Conservation (phyloP, 2,797 vertebrate genomes). For the Acipenser oxyrinchus region DNA sequence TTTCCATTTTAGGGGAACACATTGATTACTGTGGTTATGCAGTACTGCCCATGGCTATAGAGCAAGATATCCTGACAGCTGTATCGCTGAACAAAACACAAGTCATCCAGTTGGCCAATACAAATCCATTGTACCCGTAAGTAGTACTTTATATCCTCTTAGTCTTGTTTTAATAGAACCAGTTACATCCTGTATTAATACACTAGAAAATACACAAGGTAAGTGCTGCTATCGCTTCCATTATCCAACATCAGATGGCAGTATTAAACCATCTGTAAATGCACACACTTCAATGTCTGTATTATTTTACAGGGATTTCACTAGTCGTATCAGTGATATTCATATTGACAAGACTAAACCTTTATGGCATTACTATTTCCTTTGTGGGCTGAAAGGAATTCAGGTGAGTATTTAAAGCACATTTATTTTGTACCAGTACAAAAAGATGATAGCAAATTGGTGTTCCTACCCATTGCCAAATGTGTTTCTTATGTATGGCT, state of each 20-base stretch:
- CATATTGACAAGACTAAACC: constrained; percentile 79
- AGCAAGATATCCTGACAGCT: constrained; percentile 86
- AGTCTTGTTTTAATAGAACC: too few species aligned
- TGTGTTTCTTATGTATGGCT: too few species aligned
- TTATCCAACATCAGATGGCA: constrained; percentile 52
- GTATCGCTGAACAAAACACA: constrained; percentile 69
- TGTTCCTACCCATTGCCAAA: too few species aligned
- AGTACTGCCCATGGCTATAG: constrained; percentile 94
- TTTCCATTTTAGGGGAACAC: constrained; percentile 72
- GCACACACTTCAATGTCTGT: constrained; percentile 24
- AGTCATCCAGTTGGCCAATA: constrained; percentile 73
- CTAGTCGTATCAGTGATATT: constrained; percentile 59
- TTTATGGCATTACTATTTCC: constrained; percentile 90
- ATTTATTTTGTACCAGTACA: too few species aligned
- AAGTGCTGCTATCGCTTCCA: too few species aligned
- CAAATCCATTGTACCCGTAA: constrained; percentile 74
- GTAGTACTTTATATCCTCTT: constrained; percentile 28
- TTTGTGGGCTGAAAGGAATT: constrained; percentile 94
- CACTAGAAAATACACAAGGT: too few species aligned
- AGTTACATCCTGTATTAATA: too few species aligned
- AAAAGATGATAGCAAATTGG: too few species aligned
- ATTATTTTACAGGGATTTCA: constrained; percentile 73
- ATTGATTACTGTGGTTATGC: constrained; percentile 96
- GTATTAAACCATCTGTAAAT: constrained; percentile 34
- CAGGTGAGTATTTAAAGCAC: constrained; percentile 61